Evolutionary conservation across 1,140 invertebrate species (phyloP).

Genomic region (Bombus pyrosoma): DNA sequence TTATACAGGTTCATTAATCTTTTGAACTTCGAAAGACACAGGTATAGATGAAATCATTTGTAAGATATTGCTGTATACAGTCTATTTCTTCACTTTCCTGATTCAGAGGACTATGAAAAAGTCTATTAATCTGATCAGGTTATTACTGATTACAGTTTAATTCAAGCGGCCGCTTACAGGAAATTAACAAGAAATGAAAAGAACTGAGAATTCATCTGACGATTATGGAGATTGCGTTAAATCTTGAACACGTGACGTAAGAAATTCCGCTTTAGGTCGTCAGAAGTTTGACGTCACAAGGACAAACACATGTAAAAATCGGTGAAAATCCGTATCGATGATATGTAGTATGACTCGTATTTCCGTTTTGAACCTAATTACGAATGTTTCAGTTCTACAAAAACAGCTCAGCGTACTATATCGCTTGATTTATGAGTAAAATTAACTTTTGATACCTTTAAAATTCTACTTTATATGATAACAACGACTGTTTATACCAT

Average conservation of each 20-base stretch:
- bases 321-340: background rate
- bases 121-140: background rate
- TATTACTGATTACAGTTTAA: background rate
- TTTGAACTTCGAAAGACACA: background rate
- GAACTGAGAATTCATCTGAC: background rate
- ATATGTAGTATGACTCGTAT: background rate
- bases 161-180: background rate
- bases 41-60: background rate
- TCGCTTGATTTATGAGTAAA: background rate
- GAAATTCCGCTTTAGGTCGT: slow-evolving; percentile 40
- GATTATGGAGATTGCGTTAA: slow-evolving; percentile 24
- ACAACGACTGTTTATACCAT: background rate
- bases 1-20: no score
- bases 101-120: slow-evolving; percentile 6
- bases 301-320: background rate
- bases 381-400: background rate
- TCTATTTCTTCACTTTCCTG: slow-evolving; percentile 14
- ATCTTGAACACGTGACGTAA: slow-evolving; percentile 1
- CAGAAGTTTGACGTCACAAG: slow-evolving; percentile 46
- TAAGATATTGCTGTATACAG: no score
- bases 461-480: background rate
- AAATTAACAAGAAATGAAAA: background rate
- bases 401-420: background rate
- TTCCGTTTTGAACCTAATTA: background rate
- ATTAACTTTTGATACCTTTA: background rate